Evolutionary conservation across 2,113 vertebrate genomes (phyloP).

Genomic region (Microtus pennsylvanicus): DNA sequence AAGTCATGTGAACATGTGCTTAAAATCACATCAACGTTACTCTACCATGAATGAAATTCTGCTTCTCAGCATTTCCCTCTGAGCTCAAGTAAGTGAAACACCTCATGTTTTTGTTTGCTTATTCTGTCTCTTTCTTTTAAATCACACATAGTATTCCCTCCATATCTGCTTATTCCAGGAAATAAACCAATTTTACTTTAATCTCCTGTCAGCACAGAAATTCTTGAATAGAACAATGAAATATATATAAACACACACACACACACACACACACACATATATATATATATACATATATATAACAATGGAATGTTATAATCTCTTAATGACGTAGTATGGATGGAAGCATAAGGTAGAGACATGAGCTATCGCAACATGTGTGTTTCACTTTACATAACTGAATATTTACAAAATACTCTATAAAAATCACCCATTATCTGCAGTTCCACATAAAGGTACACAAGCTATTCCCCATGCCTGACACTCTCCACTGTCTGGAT

Average conservation of each 20-base stretch:
- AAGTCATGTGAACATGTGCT: background rate
- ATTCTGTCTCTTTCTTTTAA: background rate
- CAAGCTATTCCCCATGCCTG: background rate
- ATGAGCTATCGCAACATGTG: background rate
- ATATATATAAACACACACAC: no score
- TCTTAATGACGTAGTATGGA: background rate
- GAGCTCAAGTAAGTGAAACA: background rate
- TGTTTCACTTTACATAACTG: background rate
- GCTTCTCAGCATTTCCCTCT: background rate
- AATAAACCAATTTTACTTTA: background rate
- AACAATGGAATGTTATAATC: background rate
- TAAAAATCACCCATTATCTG: background rate
- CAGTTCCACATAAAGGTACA: background rate
- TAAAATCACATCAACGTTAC: background rate
- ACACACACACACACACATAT: no score
- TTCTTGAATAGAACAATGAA: background rate
- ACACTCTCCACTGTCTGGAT: background rate
- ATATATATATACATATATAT: background rate
- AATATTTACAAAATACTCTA: background rate
- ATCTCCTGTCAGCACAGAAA: background rate
- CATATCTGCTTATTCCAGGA: background rate
- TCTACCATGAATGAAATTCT: background rate
- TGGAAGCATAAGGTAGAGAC: background rate
- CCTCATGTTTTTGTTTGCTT: background rate
- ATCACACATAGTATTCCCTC: background rate